Evolutionary conservation across 2,888 invertebrate genomes (phyloP), one percentile per base, ranked within the genome.

Genomic region (Nebria salina): DNA sequence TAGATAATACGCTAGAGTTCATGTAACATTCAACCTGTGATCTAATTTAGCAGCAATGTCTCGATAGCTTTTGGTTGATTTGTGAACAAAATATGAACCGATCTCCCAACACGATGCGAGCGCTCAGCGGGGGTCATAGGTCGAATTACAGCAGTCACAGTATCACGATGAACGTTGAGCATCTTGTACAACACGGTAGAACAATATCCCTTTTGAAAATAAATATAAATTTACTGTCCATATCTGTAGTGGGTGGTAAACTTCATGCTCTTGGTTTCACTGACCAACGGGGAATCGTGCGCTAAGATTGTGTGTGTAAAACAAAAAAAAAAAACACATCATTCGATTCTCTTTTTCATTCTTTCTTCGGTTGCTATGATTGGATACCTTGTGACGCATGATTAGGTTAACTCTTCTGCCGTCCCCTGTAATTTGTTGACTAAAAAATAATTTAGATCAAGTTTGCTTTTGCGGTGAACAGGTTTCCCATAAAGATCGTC

Each of bases 211-310:
- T 73, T 34, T 54, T 64, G 76, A 54, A 81, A 76, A 81, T 76
- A 87, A 54, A 54, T 87, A 87, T 86, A 87, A 87, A 88, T 88
- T 88, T 87, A 88, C 87, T 86, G 87, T 86, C 86, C 85, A 87
- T 87, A 87, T 87, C 86, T 87, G 83, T 84, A 83, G 88, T 88
- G 88, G 88, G 88, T 88, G 88, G 88, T 86, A 85, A 87, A 85
- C 86, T 85, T 88, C 88, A 87, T 88, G 88, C 87, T 86, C 86
- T 86, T 84, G 83, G 85, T 54, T 54, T 26, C 26, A 26, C 70
- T 20, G 70, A 70, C 70, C 70, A 34, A 70, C 84, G 83, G 83
- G 85, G 86, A 85, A 86, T 82, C 83, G 84, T 86, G 86, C 87
- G 86, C 86, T 86, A 86, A 82, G 84, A 83, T 82, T 25, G 70